phyloP scores from a whole-genome alignment of 1,140 invertebrate species.

The Macrotrachela quadricornifera region DNA sequence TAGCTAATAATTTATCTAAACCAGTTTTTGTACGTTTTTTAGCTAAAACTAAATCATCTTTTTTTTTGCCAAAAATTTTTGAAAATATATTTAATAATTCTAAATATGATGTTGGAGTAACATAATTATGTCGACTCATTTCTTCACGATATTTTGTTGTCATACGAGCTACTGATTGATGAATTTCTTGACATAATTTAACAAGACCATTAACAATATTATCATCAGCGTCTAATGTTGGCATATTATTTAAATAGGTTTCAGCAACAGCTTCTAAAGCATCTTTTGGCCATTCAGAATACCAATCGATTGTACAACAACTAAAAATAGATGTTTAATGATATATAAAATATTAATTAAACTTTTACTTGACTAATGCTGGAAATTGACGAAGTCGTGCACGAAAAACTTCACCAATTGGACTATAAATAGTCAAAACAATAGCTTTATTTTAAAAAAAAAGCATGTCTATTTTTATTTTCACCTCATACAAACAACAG shows the following conservation, averaged over 20 bases:
- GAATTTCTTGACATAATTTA: conserved; percentile 11
- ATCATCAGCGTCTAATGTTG: conserved; percentile 12
- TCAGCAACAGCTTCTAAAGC: conserved; percentile 34
- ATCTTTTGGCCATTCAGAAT: conserved; percentile 40
- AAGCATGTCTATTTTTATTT: no score
- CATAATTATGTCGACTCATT: conserved; percentile 7
- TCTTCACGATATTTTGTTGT: conserved; percentile 1
- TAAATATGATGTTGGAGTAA: conserved; percentile 9
- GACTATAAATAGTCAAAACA: conserved; percentile 14
- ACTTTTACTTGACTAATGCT: conserved; percentile 49
- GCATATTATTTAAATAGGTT: conserved; percentile 5
- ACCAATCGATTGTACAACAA: conserved; percentile 38
- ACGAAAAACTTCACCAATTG: conserved; percentile 30
- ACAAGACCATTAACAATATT: conserved; percentile 26
- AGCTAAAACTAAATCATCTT: conserved; percentile 41
- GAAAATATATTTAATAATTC: conserved; percentile 24
- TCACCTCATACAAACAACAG: conserved; percentile 56
- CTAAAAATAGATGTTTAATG: conserved; percentile 33
- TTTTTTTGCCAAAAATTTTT: conserved; percentile 41
- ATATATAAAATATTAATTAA: conserved; percentile 32
- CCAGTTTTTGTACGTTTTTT: conserved; percentile 50
- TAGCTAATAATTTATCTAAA: conserved; percentile 56
- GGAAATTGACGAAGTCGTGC: conserved; percentile 45
- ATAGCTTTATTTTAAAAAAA: no score
- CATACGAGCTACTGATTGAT: conserved; percentile 8